Evolutionary conservation across 2,113 vertebrate species (phyloP).

Genomic region (Gulo gulo): DNA sequence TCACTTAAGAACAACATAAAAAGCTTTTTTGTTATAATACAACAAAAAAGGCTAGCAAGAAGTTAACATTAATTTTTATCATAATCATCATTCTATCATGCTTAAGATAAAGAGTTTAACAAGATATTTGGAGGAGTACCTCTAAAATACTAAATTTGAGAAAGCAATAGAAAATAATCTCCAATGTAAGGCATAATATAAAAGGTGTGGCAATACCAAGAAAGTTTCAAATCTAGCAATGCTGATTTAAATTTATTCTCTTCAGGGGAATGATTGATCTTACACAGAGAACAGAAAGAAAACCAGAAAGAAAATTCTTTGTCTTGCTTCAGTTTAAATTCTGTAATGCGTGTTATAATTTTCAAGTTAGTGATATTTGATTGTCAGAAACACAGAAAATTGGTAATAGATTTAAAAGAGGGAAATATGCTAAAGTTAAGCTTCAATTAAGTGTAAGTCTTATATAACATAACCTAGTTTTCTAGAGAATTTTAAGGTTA

Average conservation of each 20-base stretch:
- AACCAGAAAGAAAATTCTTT: background rate
- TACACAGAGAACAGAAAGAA: background rate
- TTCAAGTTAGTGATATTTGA: background rate
- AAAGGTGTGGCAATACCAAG: constrained; percentile 31
- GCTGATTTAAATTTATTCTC: background rate
- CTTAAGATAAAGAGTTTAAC: constrained; percentile 71
- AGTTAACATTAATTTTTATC: constrained; percentile 67
- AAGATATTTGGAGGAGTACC: constrained; percentile 3
- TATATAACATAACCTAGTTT: background rate
- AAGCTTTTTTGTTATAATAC: constrained; percentile 21
- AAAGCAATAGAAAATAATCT: background rate
- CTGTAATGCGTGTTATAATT: background rate
- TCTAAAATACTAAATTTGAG: constrained; percentile 21
- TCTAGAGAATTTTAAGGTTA: background rate
- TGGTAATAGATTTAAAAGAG: background rate
- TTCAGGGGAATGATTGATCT: background rate
- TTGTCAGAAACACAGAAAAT: constrained; percentile 15
- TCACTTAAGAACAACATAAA: background rate
- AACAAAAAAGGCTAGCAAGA: constrained; percentile 64
- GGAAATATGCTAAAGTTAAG: background rate
- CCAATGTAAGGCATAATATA: background rate
- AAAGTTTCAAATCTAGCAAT: background rate
- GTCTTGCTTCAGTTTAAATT: constrained; percentile 16
- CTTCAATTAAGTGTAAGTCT: background rate
- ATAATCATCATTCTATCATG: constrained; percentile 66